These are phyloP conservation scores for Grapholita molesta DNA, from an alignment of 1,140 invertebrate genomes.

Conservation along the genomic window DNA sequence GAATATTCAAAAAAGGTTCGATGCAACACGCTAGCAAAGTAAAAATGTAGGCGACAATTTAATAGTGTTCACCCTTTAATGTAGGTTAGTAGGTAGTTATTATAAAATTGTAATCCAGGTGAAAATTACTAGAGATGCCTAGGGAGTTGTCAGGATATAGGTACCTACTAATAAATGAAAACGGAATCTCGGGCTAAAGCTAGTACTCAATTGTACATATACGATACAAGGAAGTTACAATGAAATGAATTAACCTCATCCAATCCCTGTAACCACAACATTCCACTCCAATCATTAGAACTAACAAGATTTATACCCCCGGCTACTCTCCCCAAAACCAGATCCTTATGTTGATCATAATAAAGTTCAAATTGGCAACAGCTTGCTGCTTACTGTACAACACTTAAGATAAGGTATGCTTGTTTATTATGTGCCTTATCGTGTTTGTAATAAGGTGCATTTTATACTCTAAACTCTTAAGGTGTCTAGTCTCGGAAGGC, in stretches of 20 bases:
- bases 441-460: neutral
- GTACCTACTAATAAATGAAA: too few relatives aligned
- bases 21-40: too few relatives aligned
- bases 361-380: neutral
- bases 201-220: too few relatives aligned
- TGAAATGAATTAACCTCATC: neutral
- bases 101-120: too few relatives aligned
- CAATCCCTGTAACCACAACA: neutral
- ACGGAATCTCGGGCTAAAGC: too few relatives aligned
- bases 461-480: neutral
- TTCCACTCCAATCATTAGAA: slow-evolving; percentile 9
- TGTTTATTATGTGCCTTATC: neutral
- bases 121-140: too few relatives aligned
- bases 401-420: neutral
- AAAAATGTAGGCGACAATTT: too few relatives aligned
- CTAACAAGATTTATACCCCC: slow-evolving; percentile 13
- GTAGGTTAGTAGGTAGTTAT: too few relatives aligned
- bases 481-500: neutral
- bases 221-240: too few relatives aligned
- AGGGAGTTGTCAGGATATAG: too few relatives aligned
- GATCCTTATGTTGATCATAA: neutral
- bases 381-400: neutral
- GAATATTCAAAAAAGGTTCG: too few relatives aligned
- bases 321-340: neutral
- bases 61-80: too few relatives aligned